Percentiles rank a stretch among this genome's conserved stretches.
These are phyloP conservation scores for Sciurus niger DNA, from an alignment of 2,113 vertebrate genomes.

Conservation along the genomic window DNA sequence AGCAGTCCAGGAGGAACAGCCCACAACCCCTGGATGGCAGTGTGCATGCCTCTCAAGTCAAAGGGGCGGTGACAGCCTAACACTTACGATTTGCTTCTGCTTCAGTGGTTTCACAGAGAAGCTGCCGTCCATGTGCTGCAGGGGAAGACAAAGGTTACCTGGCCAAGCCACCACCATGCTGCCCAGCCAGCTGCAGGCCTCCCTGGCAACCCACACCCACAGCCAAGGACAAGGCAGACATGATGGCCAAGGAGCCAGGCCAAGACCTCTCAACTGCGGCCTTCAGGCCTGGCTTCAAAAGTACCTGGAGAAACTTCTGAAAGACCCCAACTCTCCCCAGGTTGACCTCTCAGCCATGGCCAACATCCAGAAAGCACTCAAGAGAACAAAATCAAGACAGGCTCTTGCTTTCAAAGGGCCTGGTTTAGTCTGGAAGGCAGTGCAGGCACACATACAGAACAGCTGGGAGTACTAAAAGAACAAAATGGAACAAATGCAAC, in stretches of 20 bases:
- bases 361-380: background rate
- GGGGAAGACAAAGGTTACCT: background rate
- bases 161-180: accelerated
- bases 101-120: constrained; percentile 98
- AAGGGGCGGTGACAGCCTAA: background rate
- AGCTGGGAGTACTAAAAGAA: background rate
- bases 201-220: accelerated
- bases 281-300: background rate
- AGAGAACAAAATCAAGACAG: background rate
- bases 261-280: background rate
- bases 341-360: background rate
- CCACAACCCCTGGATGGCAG: background rate
- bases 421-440: background rate
- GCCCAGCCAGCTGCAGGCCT: background rate
- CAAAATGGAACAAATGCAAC: accelerated
- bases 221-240: accelerated
- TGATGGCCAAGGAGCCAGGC: background rate
- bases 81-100: constrained; percentile 99
- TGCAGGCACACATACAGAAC: accelerated
- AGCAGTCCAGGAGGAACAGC: background rate
- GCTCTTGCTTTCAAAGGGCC: background rate
- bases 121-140: constrained; percentile 97
- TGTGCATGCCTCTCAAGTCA: background rate
- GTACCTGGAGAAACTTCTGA: background rate
- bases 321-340: background rate